These are phyloP conservation scores for Sericinus montela DNA, from an alignment of 2,888 invertebrate species.

Conservation along the genomic window DNA sequence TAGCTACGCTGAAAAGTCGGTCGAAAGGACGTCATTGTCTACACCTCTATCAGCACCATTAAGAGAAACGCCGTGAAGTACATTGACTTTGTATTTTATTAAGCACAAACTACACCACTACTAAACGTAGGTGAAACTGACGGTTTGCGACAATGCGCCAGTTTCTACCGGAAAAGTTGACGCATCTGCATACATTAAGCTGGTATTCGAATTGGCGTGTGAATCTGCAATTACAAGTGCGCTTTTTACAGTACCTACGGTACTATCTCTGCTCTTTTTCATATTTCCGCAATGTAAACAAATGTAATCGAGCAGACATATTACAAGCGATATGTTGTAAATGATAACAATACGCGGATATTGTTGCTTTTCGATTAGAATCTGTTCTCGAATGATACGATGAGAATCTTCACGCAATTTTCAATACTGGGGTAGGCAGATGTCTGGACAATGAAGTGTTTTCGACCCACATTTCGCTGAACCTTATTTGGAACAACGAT, in stretches of 20 bases:
- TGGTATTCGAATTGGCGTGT: constrained; percentile 8
- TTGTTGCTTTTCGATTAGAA: not conserved
- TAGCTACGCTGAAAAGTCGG: no score
- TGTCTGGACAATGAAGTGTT: no score
- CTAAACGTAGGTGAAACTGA: not conserved
- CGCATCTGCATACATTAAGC: constrained; percentile 13
- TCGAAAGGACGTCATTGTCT: no score
- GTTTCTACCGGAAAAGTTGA: constrained; percentile 12
- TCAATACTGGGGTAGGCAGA: no score
- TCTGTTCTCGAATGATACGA: not conserved
- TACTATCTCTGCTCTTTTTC: not conserved
- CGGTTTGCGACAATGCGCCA: not conserved
- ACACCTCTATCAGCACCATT: no score
- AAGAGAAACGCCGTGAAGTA: not conserved
- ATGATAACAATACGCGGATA: constrained; percentile 1
- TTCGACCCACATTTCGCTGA: no score
- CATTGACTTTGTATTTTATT: not conserved
- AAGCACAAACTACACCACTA: no score
- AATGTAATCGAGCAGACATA: not conserved
- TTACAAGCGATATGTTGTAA: not conserved
- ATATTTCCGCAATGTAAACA: not conserved
- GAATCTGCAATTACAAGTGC: constrained; percentile 6
- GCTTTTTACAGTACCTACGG: not conserved
- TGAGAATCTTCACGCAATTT: not conserved
- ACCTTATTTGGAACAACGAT: no score